phyloP scores from a whole-genome alignment of 2,888 invertebrate species.

The Orthosia incerta region DNA sequence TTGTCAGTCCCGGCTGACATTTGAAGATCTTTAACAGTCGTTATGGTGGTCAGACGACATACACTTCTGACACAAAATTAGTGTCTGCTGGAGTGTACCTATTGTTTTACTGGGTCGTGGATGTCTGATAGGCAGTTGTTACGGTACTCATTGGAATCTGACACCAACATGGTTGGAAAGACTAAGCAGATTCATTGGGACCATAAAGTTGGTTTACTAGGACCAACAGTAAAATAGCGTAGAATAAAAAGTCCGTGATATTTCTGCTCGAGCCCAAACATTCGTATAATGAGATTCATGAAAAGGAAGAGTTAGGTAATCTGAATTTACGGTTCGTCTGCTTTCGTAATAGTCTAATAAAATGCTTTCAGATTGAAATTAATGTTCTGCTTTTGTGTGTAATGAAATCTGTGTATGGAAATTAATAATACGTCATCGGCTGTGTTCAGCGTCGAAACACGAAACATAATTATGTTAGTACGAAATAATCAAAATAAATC shows the following conservation, averaged over 20 bases:
- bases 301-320: constrained; percentile 31
- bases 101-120: too few species aligned
- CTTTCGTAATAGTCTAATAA: constrained; percentile 29
- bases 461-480: background rate
- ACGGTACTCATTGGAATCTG: too few species aligned
- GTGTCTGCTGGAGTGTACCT: too few species aligned
- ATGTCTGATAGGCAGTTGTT: too few species aligned
- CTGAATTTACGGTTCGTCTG: constrained; percentile 33
- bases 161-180: too few species aligned
- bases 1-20: too few species aligned
- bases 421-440: background rate
- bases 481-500: background rate
- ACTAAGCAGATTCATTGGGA: too few species aligned
- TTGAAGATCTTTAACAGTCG: too few species aligned
- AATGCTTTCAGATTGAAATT: constrained; percentile 30
- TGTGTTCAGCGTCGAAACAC: background rate
- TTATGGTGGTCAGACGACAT: too few species aligned
- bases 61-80: too few species aligned
- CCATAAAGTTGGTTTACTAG: too few species aligned
- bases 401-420: background rate
- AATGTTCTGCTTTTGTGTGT: constrained; percentile 14
- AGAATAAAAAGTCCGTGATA: background rate
- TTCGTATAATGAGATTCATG: constrained; percentile 20
- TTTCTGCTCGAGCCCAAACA: constrained; percentile 2
- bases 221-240: background rate